A percentile compares a stretch with the other conserved stretches of the same genome.
Evolutionary conservation across 2,797 vertebrate species (phyloP).

Genomic region (Sphaeramia orbicularis): DNA sequence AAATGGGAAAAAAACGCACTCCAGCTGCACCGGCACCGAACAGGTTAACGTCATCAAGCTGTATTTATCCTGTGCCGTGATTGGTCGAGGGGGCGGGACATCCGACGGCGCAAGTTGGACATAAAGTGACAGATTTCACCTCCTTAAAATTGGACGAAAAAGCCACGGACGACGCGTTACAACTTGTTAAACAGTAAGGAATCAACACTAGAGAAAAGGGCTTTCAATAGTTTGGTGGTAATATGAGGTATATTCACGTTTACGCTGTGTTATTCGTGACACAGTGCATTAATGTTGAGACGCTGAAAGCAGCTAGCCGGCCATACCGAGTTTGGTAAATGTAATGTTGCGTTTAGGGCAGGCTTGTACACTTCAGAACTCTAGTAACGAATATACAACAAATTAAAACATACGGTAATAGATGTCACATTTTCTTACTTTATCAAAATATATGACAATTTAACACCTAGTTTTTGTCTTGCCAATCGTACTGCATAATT

Average conservation of each 20-base stretch:
- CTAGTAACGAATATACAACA: constrained; percentile 1
- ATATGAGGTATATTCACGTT: constrained; percentile 32
- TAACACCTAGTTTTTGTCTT: too few relatives aligned
- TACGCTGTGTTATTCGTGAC: constrained; percentile 14
- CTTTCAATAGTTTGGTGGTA: constrained; percentile 17
- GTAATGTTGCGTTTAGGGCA: constrained; percentile 44
- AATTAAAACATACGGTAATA: not conserved
- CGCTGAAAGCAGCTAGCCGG: constrained; percentile 67
- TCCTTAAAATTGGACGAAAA: constrained; percentile 74
- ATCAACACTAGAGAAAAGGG: constrained; percentile 17
- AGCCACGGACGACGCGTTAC: constrained; percentile 63
- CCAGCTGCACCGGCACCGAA: constrained; percentile 13
- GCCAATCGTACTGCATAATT: too few relatives aligned
- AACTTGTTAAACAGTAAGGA: constrained; percentile 74
- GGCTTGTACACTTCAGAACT: constrained; percentile 47
- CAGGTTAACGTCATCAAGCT: constrained; percentile 48
- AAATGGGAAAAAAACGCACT: too few relatives aligned
- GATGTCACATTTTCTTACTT: not conserved
- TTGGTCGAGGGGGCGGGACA: constrained; percentile 77
- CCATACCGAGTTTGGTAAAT: constrained; percentile 62
- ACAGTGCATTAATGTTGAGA: constrained; percentile 31
- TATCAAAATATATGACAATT: not conserved
- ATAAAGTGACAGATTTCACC: constrained; percentile 69
- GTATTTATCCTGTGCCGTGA: constrained; percentile 37
- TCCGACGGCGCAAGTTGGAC: constrained; percentile 69